phyloP scores from a whole-genome alignment of 2,888 invertebrate genomes.

The Trissolcus japonicus region DNA sequence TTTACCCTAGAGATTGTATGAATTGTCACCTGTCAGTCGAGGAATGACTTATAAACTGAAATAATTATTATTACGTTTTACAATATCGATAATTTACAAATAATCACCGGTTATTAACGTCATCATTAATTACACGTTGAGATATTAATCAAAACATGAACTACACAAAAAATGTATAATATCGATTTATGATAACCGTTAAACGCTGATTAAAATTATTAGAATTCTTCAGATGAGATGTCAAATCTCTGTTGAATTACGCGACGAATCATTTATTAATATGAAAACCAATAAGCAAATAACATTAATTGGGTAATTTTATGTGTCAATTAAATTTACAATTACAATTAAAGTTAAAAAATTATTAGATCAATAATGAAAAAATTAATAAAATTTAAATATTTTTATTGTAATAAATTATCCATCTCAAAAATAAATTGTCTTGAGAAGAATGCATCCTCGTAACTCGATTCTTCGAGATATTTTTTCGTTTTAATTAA shows the following conservation, averaged over 20 bases:
- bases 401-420: neutral
- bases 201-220: too few relatives aligned
- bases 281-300: too few relatives aligned
- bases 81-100: constrained; percentile 6
- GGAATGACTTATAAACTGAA: constrained; percentile 7
- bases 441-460: neutral
- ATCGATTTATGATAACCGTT: too few relatives aligned
- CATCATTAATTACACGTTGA: constrained; percentile 10
- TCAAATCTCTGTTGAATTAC: too few relatives aligned
- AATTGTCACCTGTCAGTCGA: constrained; percentile 2
- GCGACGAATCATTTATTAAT: too few relatives aligned
- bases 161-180: neutral
- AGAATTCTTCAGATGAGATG: too few relatives aligned
- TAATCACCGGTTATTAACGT: constrained; percentile 5
- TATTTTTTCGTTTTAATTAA: neutral
- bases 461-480: neutral
- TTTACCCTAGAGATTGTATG: neutral
- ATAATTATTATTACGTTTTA: constrained; percentile 9
- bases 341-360: too few relatives aligned
- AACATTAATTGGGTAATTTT: too few relatives aligned
- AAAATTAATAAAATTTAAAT: too few relatives aligned
- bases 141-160: constrained; percentile 3
- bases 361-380: too few relatives aligned
- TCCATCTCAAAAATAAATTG: neutral
- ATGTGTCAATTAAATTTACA: too few relatives aligned